phyloP scores from a whole-genome alignment of 2,113 vertebrate genomes.

The Pandion haliaetus region DNA sequence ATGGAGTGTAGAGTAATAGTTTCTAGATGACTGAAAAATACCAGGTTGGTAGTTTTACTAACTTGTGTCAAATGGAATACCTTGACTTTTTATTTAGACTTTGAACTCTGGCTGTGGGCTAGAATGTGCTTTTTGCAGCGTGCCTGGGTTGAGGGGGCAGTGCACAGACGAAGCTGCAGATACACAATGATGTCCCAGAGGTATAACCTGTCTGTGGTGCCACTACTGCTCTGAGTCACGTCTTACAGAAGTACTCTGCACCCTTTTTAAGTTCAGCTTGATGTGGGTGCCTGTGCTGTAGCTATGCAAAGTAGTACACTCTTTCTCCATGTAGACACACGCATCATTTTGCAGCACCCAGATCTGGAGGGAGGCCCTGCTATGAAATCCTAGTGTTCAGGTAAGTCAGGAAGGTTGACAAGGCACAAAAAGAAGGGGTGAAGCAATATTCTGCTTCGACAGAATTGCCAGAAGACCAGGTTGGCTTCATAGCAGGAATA shows the following conservation, averaged over 20 bases:
- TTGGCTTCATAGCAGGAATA: not conserved
- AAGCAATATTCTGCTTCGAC: not conserved
- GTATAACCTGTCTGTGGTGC: not conserved
- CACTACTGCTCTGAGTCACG: rapidly evolving
- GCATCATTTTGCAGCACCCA: not conserved
- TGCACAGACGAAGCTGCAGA: not conserved
- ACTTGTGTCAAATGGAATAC: not conserved
- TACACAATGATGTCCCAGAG: not conserved
- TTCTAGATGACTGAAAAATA: not conserved
- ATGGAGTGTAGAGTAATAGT: not conserved
- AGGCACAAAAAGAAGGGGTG: not conserved
- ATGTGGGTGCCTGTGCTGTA: not conserved
- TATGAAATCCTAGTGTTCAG: not conserved
- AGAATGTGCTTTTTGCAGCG: not conserved
- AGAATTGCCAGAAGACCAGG: not conserved
- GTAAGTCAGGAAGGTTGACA: not conserved
- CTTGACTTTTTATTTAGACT: not conserved
- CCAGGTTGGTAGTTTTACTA: not conserved
- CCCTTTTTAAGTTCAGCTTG: not conserved
- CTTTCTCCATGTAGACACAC: not conserved
- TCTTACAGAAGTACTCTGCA: not conserved
- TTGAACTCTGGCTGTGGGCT: not conserved
- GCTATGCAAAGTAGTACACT: rapidly evolving
- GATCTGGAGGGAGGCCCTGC: not conserved
- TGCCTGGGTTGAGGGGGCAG: not conserved